phyloP scores from a whole-genome alignment of 2,888 invertebrate genomes.

The Limnephilus auricula region DNA sequence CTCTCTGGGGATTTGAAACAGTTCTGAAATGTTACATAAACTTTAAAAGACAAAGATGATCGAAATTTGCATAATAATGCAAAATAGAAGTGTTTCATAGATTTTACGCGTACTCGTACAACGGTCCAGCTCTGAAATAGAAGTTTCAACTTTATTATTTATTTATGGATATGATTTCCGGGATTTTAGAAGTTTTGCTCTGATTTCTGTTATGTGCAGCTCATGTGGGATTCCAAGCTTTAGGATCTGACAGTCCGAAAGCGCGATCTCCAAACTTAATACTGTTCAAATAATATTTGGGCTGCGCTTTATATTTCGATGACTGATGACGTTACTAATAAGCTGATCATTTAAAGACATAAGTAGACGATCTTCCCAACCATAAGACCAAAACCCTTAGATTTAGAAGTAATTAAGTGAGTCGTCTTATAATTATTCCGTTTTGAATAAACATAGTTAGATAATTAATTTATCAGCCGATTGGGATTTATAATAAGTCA shows the following conservation, averaged over 20 bases:
- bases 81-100: background rate
- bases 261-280: background rate
- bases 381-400: too few species aligned
- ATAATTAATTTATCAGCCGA: too few species aligned
- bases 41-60: too few species aligned
- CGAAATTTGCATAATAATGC: background rate
- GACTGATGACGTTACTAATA: too few species aligned
- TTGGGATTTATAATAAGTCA: too few species aligned
- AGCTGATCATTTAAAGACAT: too few species aligned
- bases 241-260: background rate
- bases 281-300: too few species aligned
- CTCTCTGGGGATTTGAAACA: background rate
- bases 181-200: background rate
- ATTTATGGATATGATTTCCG: background rate
- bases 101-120: background rate
- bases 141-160: background rate
- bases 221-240: background rate
- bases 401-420: too few species aligned
- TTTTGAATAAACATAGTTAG: too few species aligned
- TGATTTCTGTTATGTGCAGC: background rate
- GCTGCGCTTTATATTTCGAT: too few species aligned
- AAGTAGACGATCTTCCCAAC: too few species aligned
- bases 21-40: background rate
- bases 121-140: background rate
- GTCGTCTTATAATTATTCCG: too few species aligned